Base-by-base conservation (phyloP, 2,888 invertebrate species). In the Aphodius granarius region DNA sequence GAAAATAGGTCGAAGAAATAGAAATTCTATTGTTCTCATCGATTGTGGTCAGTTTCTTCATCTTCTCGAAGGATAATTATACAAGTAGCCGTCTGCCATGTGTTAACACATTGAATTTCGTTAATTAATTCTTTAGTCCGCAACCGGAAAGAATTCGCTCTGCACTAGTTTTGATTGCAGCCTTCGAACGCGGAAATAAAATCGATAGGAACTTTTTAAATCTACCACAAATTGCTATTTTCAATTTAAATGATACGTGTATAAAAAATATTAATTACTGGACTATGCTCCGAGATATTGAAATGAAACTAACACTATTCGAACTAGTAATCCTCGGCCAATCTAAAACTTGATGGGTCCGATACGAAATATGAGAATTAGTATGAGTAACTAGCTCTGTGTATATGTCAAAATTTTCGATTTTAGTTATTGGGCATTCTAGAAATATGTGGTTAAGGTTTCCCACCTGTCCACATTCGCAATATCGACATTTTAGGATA, bases 1-100 rank as follows among this genome's bases (percentile, higher is more conserved):
- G 43, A 43, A 43, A 43, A 43, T 43, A 13, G 43, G 43, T 43
- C 43, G 43, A 43, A 78, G 75, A 66, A 17, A 65, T 66, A 75
- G 43, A 76, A 72, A 75, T 13, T 43, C 13, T 13, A 9, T 6
- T 23, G 23, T 43, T 43, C 43, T 43, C n/a, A n/a, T 43, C 43
- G 43, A 43, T 43, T 43, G 43, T 43, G 43, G 43, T 43, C 43
- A 43, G 43, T 43, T 43, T 43, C 43, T 43, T 43, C 43, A 43
- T 43, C 43, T 43, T 43, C 43, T 43, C 2, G 1, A 13, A 9
- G 43, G 43, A 43, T 43, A 43, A 43, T 43, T 43, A 43, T 23
- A 23, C 13, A 13, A 13, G 9, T 43, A 43, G 13, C 43, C 43
- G 43, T 43, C 43, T 43, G 43, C 43, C 43, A 43, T 43, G 43